Percentiles rank a stretch among this genome's conserved stretches.
Conservation (phyloP, 2,797 vertebrate species). For the Pteronotus mesoamericanus region DNA sequence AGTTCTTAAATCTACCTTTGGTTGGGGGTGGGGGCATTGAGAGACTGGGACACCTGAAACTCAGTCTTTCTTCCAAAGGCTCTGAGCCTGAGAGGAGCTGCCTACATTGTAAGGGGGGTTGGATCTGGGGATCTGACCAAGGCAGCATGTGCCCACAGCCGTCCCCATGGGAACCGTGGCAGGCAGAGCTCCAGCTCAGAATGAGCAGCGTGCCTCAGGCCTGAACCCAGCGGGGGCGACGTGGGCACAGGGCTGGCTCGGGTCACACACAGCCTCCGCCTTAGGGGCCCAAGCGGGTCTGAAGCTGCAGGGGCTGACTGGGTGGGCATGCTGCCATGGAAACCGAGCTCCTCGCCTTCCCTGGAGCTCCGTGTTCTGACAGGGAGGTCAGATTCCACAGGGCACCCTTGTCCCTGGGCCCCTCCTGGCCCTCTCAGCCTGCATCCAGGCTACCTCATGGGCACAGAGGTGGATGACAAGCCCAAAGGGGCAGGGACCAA, state of each 20-base stretch:
- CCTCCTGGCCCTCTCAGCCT: neutral
- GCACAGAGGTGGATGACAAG: neutral
- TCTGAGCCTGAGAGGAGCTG: neutral
- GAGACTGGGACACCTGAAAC: neutral
- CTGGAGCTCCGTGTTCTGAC: slow-evolving; percentile 13
- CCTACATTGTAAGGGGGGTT: neutral
- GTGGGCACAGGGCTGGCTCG: neutral
- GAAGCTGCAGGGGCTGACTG: neutral
- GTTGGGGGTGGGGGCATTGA: no score
- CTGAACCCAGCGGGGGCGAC: neutral
- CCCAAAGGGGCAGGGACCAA: neutral
- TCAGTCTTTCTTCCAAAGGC: neutral
- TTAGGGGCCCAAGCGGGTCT: neutral
- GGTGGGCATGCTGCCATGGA: slow-evolving; percentile 61
- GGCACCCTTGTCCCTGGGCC: neutral
- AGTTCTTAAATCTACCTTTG: neutral
- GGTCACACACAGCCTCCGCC: neutral
- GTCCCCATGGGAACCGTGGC: slow-evolving; percentile 68
- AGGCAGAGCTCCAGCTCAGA: neutral
- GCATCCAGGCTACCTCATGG: neutral
- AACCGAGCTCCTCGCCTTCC: slow-evolving; percentile 52
- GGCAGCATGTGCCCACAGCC: neutral
- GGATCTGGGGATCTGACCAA: slow-evolving; percentile 12
- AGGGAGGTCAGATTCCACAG: neutral
- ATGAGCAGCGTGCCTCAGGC: neutral